These are phyloP conservation scores for Dorcus parallelipipedus DNA, from an alignment of 2,888 invertebrate genomes.

Conservation along the genomic window DNA sequence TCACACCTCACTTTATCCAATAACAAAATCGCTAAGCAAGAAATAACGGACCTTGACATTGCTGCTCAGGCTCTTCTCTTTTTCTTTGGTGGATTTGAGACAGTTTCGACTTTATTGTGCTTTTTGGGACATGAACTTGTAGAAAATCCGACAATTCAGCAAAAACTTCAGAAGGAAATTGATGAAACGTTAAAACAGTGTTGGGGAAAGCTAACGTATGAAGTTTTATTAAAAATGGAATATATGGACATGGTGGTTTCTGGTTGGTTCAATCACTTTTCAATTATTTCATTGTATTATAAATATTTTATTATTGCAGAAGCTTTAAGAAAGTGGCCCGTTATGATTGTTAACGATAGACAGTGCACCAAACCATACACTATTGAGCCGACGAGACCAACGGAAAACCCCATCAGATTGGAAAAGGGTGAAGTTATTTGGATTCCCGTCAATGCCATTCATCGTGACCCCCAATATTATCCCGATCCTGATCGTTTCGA, in stretches of 20 bases:
- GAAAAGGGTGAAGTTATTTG: slow-evolving; percentile 20
- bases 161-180: slow-evolving; percentile 54
- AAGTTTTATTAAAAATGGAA: slow-evolving; percentile 51
- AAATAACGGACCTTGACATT: slow-evolving; percentile 51
- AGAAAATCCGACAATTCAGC: slow-evolving; percentile 56
- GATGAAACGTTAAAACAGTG: slow-evolving; percentile 19
- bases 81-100: slow-evolving; percentile 53
- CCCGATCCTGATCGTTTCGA: slow-evolving; percentile 36
- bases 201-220: slow-evolving; percentile 49
- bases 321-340: slow-evolving; percentile 34
- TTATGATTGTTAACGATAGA: slow-evolving; percentile 24
- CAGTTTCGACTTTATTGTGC: slow-evolving; percentile 46
- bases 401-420: slow-evolving; percentile 20
- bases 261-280: slow-evolving; percentile 42
- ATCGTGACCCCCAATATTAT: slow-evolving; percentile 33
- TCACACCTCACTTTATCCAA: slow-evolving; percentile 20
- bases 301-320: slow-evolving; percentile 39
- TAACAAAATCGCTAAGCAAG: slow-evolving; percentile 10
- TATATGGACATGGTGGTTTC: slow-evolving; percentile 60
- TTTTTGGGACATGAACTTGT: slow-evolving; percentile 57
- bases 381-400: slow-evolving; percentile 21
- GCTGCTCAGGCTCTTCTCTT: slow-evolving; percentile 55
- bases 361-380: slow-evolving; percentile 27
- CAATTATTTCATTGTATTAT: slow-evolving; percentile 57
- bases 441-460: slow-evolving; percentile 34